Percentiles rank a stretch among this genome's conserved stretches.
phyloP scores from a whole-genome alignment of 2,113 vertebrate genomes.

The Phoenicopterus ruber region DNA sequence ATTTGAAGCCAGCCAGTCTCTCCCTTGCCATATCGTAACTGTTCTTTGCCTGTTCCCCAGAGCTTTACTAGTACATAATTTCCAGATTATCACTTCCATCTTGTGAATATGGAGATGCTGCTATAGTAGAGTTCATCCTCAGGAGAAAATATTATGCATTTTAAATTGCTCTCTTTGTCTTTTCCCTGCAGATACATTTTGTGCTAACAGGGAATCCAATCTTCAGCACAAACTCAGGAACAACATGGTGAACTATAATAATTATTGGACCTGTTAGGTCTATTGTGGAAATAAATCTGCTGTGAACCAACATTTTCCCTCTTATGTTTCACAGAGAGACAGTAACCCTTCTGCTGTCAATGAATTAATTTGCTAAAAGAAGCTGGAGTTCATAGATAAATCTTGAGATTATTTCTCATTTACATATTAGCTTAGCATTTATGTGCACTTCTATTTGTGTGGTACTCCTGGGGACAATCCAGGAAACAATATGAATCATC shows the following conservation, averaged over 20 bases:
- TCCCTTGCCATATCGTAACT: not conserved
- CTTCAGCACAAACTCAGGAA: constrained; percentile 58
- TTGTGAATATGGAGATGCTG: constrained; percentile 51
- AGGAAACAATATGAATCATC: constrained; percentile 74
- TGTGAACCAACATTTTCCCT: constrained; percentile 72
- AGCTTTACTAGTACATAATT: constrained; percentile 3
- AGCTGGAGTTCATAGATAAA: constrained; percentile 78
- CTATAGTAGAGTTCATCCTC: constrained; percentile 43
- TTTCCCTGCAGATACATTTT: constrained; percentile 48
- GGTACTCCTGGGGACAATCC: constrained; percentile 63
- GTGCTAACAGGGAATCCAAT: constrained; percentile 67
- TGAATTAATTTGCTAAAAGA: constrained; percentile 80
- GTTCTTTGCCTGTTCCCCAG: not conserved
- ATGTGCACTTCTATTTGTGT: constrained; percentile 73
- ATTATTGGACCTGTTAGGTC: constrained; percentile 56
- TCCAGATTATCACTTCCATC: constrained; percentile 44
- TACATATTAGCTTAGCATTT: constrained; percentile 76
- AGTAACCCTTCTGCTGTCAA: constrained; percentile 76
- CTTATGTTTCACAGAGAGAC: constrained; percentile 75
- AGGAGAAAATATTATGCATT: constrained; percentile 44
- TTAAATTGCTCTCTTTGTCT: constrained; percentile 64
- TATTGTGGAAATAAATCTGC: constrained; percentile 75
- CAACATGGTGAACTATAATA: constrained; percentile 64
- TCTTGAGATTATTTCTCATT: constrained; percentile 79
- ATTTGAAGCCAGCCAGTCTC: not conserved